phyloP scores from a whole-genome alignment of 1,140 invertebrate species.

The Eurosta solidaginis region DNA sequence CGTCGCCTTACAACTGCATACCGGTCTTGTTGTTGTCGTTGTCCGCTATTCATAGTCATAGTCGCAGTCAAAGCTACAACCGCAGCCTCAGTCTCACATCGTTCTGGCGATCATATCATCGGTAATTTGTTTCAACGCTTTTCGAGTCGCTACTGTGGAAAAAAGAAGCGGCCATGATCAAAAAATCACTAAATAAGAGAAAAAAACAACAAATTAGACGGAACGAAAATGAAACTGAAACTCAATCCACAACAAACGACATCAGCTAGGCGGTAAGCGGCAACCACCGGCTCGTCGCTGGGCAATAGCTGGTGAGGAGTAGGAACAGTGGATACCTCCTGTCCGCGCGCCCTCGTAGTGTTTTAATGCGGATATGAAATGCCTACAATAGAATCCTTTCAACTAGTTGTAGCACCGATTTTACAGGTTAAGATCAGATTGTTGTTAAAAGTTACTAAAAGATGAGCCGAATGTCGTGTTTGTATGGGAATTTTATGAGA shows the following conservation, averaged over 20 bases:
- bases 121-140: slow-evolving; percentile 31
- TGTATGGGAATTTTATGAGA: slow-evolving; percentile 21
- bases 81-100: neutral
- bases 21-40: neutral
- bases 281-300: too few species aligned
- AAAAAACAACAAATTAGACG: slow-evolving; percentile 22
- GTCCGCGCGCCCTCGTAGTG: too few species aligned
- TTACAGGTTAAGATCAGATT: slow-evolving; percentile 25
- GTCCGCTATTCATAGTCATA: neutral
- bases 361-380: neutral
- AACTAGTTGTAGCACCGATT: neutral
- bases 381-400: slow-evolving; percentile 23
- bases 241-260: slow-evolving; percentile 16
- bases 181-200: neutral
- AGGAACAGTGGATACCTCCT: neutral
- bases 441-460: neutral
- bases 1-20: neutral
- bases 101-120: slow-evolving; percentile 6
- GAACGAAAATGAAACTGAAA: slow-evolving; percentile 28
- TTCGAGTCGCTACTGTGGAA: slow-evolving; percentile 24
- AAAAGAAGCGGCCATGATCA: slow-evolving; percentile 28
- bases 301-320: too few species aligned
- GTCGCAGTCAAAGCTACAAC: neutral
- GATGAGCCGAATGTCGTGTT: slow-evolving; percentile 1
- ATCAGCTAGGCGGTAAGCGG: neutral